Evolutionary conservation across 2,113 vertebrate genomes (phyloP).

Genomic region (Syngnathoides biaculeatus): DNA sequence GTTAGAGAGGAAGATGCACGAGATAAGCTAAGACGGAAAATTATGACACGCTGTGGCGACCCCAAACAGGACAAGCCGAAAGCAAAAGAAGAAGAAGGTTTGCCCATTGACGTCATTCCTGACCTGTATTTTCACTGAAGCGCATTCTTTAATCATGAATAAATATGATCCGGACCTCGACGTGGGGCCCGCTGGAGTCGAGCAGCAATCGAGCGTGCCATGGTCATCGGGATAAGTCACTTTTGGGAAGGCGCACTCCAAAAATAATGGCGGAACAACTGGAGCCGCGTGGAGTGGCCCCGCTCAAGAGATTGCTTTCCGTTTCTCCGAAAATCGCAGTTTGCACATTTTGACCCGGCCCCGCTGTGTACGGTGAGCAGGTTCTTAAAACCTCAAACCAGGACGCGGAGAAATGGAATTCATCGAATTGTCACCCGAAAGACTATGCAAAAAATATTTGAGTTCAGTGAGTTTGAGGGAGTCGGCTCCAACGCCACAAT

Average conservation of each 20-base stretch:
- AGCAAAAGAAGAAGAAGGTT: no score
- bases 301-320: constrained; percentile 29
- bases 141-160: constrained; percentile 9
- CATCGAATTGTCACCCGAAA: constrained; percentile 32
- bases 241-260: constrained; percentile 35
- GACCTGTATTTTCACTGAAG: background rate
- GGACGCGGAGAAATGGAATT: constrained; percentile 27
- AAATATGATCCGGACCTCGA: constrained; percentile 3
- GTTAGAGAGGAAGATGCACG: no score
- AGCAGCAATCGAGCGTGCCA: constrained; percentile 49
- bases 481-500: constrained; percentile 20
- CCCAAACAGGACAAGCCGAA: no score
- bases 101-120: no score
- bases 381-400: background rate
- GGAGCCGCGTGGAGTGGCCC: constrained; percentile 18
- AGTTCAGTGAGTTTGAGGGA: constrained; percentile 4
- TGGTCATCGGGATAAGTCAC: constrained; percentile 47
- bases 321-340: constrained; percentile 17
- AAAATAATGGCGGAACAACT: constrained; percentile 13
- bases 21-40: no score
- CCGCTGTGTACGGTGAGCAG: background rate
- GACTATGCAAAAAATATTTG: constrained; percentile 32
- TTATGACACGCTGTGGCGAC: no score
- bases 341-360: constrained; percentile 3
- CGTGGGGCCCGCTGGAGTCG: constrained; percentile 29